Conservation (phyloP, 2,888 invertebrate genomes). For the Anthophora plumipes region DNA sequence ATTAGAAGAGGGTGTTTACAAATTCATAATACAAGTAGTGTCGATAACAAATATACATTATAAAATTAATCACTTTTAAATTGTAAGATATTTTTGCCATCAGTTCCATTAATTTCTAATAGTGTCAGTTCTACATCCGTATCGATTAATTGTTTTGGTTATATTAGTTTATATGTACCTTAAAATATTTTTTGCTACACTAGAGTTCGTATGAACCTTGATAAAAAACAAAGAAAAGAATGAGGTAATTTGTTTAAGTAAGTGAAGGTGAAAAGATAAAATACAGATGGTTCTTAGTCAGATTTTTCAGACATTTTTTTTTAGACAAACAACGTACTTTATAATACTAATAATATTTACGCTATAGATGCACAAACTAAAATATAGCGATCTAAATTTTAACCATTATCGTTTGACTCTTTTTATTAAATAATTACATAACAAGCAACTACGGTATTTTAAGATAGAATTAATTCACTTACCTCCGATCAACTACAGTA, state of each 20-base stretch:
- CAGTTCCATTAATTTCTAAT: not conserved
- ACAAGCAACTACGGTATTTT: not conserved
- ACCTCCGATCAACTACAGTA: conserved; percentile 9
- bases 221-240: too few relatives aligned
- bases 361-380: too few relatives aligned
- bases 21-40: not conserved
- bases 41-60: not conserved
- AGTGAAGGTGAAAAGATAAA: not conserved
- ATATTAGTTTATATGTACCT: not conserved
- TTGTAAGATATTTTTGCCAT: not conserved
- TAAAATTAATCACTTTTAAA: not conserved
- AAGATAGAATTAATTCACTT: conserved; percentile 12
- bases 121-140: not conserved
- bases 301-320: too few relatives aligned
- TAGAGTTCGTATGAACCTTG: not conserved
- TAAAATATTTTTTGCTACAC: too few relatives aligned
- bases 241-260: too few relatives aligned
- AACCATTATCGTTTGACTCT: not conserved
- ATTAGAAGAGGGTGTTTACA: not conserved
- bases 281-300: not conserved
- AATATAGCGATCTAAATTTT: too few relatives aligned
- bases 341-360: too few relatives aligned
- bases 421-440: conserved; percentile 19
- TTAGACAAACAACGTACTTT: too few relatives aligned
- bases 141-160: conserved; percentile 5